Conservation (phyloP, 2,797 vertebrate genomes). For the Menidia menidia region DNA sequence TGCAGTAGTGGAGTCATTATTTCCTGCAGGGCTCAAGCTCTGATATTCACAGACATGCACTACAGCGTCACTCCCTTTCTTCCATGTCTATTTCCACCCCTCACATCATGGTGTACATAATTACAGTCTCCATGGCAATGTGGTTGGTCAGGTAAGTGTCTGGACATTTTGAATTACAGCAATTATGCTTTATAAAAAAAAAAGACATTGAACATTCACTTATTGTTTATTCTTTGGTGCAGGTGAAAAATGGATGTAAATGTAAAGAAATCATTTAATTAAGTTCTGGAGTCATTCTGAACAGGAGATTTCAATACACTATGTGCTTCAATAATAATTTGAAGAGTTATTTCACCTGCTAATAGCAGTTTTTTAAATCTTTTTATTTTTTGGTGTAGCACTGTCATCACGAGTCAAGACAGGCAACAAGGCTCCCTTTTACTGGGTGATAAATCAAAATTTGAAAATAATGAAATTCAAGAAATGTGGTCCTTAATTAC, state of each 20-base stretch:
- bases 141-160: conserved; percentile 55
- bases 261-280: conserved; percentile 1
- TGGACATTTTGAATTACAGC: conserved; percentile 67
- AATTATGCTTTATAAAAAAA: conserved; percentile 59
- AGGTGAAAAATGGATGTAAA: conserved; percentile 25
- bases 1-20: conserved; percentile 76
- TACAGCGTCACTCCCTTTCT: conserved; percentile 60
- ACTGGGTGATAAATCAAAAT: conserved; percentile 79
- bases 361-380: conserved; percentile 63
- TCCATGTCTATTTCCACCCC: conserved; percentile 68
- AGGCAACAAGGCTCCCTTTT: conserved; percentile 61
- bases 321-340: conserved; percentile 69
- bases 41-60: conserved; percentile 77
- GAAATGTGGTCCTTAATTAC: too few species aligned
- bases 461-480: conserved; percentile 78
- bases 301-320: conserved; percentile 14
- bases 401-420: conserved; percentile 60
- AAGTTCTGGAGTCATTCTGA: not conserved
- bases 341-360: conserved; percentile 58
- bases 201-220: conserved; percentile 9
- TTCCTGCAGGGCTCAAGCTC: conserved; percentile 78
- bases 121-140: conserved; percentile 83
- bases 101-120: conserved; percentile 77
- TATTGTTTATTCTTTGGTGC: conserved; percentile 24
- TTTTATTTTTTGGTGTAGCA: conserved; percentile 57